Evolutionary conservation across 2,797 vertebrate species (phyloP).

Genomic region (Oreochromis mossambicus): DNA sequence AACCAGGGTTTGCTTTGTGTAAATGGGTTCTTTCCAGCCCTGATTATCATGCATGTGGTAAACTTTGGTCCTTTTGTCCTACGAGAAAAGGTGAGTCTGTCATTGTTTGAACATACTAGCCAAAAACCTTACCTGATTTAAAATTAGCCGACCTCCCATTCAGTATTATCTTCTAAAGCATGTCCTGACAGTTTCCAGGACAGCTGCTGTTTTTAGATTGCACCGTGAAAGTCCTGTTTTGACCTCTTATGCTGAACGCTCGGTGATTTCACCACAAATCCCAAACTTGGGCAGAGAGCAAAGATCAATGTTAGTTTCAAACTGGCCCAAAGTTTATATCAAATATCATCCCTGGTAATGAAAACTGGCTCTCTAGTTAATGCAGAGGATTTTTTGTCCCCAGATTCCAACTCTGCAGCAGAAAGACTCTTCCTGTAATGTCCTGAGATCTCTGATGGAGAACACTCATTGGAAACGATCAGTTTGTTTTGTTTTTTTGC

Average conservation of each 20-base stretch:
- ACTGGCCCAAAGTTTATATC: not conserved
- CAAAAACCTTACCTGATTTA: rapidly evolving
- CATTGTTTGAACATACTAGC: not conserved
- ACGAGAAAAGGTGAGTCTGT: not conserved
- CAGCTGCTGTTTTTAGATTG: not conserved
- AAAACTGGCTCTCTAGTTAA: not conserved
- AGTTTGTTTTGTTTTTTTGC: not conserved
- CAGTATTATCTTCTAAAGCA: not conserved
- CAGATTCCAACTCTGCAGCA: not conserved
- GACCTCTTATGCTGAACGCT: not conserved
- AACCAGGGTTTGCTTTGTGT: constrained; percentile 33
- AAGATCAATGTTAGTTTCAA: rapidly evolving
- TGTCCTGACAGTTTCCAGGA: not conserved
- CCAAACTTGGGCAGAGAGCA: not conserved
- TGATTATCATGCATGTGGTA: not conserved
- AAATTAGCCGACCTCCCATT: not conserved
- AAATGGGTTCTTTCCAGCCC: constrained; percentile 6
- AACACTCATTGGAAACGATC: not conserved
- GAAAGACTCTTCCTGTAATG: not conserved
- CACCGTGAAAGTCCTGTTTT: not conserved
- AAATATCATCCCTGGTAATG: not conserved
- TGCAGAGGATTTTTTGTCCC: not conserved
- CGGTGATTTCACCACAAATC: not conserved
- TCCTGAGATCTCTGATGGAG: not conserved
- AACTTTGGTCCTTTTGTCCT: not conserved